These are phyloP conservation scores for Coracias cyanogaster DNA, from an alignment of 2,797 vertebrate genomes.

Conservation along the genomic window DNA sequence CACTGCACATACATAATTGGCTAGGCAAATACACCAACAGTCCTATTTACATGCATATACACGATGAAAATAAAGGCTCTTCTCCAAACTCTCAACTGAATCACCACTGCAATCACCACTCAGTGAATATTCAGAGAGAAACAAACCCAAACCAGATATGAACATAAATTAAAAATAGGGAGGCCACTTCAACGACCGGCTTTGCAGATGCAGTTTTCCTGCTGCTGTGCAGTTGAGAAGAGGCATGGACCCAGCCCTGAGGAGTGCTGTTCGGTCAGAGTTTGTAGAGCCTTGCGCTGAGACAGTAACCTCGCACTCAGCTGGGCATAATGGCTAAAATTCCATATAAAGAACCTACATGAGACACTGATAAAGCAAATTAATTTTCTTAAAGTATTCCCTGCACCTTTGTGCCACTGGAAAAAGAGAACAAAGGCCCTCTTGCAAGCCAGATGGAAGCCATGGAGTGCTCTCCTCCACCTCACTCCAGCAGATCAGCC, in stretches of 20 bases:
- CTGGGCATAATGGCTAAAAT: neutral
- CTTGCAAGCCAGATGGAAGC: neutral
- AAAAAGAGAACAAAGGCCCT: neutral
- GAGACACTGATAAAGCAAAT: neutral
- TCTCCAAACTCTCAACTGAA: neutral
- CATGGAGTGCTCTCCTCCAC: neutral
- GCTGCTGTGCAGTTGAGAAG: neutral
- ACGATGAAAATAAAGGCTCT: neutral
- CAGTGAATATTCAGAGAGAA: conserved; percentile 22
- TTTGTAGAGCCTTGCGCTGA: neutral
- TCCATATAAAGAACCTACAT: neutral
- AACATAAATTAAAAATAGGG: neutral
- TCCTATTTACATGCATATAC: neutral
- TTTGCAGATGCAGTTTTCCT: neutral
- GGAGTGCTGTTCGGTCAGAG: neutral
- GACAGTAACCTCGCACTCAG: neutral
- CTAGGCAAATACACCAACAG: neutral
- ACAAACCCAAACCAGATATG: neutral
- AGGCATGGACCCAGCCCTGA: neutral
- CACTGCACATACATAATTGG: neutral
- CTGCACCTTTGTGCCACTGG: neutral
- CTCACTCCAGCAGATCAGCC: neutral
- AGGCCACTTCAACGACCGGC: neutral
- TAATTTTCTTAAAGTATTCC: neutral
- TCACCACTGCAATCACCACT: neutral